Evolutionary conservation across 2,888 invertebrate species (phyloP).

Genomic region (Cephus runcator): DNA sequence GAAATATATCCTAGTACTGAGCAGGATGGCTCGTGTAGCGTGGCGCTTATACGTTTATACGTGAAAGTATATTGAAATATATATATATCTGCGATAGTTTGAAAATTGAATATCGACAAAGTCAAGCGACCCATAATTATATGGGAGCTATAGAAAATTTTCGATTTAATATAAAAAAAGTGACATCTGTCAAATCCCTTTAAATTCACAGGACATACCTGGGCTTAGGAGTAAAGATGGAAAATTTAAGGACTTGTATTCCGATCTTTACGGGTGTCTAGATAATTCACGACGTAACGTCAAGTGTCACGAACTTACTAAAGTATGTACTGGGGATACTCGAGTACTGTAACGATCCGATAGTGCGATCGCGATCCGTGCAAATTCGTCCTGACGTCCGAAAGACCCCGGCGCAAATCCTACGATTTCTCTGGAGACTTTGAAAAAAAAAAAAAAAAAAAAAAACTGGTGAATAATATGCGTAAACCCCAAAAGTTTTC

Average conservation of each 20-base stretch:
- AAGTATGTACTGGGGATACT: neutral
- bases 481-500: slow-evolving; percentile 39
- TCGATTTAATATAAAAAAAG: no score
- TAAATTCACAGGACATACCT: neutral
- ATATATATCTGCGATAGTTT: neutral
- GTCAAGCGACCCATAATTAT: neutral
- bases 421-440: slow-evolving; percentile 60
- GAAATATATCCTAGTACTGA: slow-evolving; percentile 46
- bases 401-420: slow-evolving; percentile 50
- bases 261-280: neutral
- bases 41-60: slow-evolving; percentile 1
- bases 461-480: slow-evolving; percentile 59
- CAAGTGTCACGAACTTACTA: neutral
- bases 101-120: neutral
- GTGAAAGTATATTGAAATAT: slow-evolving; percentile 4
- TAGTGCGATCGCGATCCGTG: neutral
- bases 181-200: neutral
- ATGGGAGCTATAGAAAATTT: neutral
- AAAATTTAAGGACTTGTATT: neutral
- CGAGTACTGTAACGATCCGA: neutral
- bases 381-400: slow-evolving; percentile 51
- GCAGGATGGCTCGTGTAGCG: slow-evolving; percentile 17
- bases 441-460: slow-evolving; percentile 41
- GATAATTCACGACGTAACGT: neutral
- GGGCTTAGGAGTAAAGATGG: neutral